These are phyloP conservation scores for Leptosomus discolor DNA, from an alignment of 2,113 vertebrate species.

Conservation along the genomic window DNA sequence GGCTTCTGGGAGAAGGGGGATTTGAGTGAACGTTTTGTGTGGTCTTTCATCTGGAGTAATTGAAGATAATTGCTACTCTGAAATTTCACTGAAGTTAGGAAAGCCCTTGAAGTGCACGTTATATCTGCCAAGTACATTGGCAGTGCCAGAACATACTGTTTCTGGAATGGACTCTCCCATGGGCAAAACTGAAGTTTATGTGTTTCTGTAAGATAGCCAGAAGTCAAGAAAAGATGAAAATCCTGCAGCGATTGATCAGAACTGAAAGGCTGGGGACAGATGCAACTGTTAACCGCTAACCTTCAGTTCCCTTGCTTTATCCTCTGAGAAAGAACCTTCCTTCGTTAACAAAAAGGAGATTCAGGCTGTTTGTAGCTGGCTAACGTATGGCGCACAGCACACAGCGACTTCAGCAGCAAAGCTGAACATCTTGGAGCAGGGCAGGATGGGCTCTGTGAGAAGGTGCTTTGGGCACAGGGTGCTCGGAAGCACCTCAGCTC, in stretches of 20 bases:
- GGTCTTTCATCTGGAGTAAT: slow-evolving; percentile 23
- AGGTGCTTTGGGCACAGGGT: neutral
- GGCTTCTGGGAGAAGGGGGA: neutral
- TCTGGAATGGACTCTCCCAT: neutral
- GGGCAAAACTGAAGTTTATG: neutral
- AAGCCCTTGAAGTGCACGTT: neutral
- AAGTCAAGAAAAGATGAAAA: neutral
- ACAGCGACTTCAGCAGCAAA: neutral
- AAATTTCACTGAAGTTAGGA: neutral
- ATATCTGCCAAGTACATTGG: neutral
- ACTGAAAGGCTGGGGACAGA: neutral
- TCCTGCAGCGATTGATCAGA: neutral
- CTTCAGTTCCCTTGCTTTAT: neutral
- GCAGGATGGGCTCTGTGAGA: neutral
- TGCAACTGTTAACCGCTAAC: neutral
- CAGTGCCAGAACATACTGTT: neutral
- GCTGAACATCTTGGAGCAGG: neutral
- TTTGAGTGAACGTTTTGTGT: neutral
- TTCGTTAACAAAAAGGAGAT: neutral
- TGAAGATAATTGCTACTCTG: slow-evolving; percentile 10
- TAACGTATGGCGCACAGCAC: accelerated
- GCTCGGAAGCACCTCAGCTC: neutral
- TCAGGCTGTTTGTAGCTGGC: neutral
- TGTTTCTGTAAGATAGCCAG: neutral
- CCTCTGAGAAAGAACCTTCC: neutral